phyloP scores from a whole-genome alignment of 2,113 vertebrate species.

The Microcebus tavaratra region DNA sequence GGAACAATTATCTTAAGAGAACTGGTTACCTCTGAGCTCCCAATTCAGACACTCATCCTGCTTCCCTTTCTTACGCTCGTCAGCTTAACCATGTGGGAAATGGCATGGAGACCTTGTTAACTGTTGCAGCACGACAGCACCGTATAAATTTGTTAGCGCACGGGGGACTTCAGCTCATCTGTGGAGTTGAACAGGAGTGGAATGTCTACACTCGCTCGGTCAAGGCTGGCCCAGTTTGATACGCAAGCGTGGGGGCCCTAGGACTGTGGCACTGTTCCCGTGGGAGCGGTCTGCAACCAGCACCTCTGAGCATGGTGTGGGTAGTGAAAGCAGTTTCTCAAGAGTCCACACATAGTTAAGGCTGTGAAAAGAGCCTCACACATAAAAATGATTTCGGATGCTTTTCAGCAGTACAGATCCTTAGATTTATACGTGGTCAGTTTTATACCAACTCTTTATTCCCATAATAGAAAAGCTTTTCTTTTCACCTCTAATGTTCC shows the following conservation, averaged over 20 bases:
- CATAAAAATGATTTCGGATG: not conserved
- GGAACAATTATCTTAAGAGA: not conserved
- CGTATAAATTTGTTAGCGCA: not conserved
- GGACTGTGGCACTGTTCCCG: not conserved
- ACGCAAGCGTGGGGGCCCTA: not conserved
- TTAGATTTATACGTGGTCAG: no score
- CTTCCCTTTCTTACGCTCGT: not conserved
- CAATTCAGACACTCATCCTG: not conserved
- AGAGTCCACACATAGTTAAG: not conserved
- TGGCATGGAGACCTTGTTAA: fast-evolving
- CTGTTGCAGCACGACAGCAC: not conserved
- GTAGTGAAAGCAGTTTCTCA: not conserved
- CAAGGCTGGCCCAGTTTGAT: not conserved
- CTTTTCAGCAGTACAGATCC: not conserved
- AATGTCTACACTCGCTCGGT: not conserved
- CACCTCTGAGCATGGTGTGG: not conserved
- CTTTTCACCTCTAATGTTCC: not conserved
- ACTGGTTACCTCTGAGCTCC: not conserved
- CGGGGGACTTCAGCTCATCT: not conserved
- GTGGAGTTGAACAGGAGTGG: not conserved
- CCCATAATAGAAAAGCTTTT: not conserved
- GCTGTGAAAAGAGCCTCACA: not conserved
- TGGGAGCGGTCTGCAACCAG: not conserved
- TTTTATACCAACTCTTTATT: not conserved
- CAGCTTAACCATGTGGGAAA: not conserved